Conservation (phyloP, 1,140 invertebrate species). For the Heliconius hewitsoni region DNA sequence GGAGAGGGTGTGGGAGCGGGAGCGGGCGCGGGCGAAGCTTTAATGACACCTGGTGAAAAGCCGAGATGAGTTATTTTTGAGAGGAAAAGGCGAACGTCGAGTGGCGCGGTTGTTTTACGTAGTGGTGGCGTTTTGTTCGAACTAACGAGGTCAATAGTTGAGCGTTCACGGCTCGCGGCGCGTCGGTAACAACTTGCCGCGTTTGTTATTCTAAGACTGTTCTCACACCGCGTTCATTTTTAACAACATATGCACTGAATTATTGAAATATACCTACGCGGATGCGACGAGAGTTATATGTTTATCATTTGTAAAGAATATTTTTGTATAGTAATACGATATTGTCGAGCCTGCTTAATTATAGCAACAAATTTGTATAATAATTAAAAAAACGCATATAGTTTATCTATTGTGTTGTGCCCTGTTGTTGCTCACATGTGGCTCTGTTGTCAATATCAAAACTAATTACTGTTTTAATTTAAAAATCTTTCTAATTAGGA, state of each 20-base stretch:
- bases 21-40: slow-evolving; percentile 46
- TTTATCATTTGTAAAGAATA: slow-evolving; percentile 10
- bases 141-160: slow-evolving; percentile 80
- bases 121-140: slow-evolving; percentile 68
- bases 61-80: slow-evolving; percentile 80
- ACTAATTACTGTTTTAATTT: slow-evolving; percentile 12
- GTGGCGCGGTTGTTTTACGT: slow-evolving; percentile 77
- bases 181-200: slow-evolving; percentile 63
- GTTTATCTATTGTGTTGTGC: not conserved
- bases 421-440: not conserved
- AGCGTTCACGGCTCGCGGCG: slow-evolving; percentile 59
- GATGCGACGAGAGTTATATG: not conserved
- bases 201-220: slow-evolving; percentile 54
- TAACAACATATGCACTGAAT: slow-evolving; percentile 23
- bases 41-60: slow-evolving; percentile 80
- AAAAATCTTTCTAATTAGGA: slow-evolving; percentile 11
- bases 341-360: slow-evolving; percentile 9
- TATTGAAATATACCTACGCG: slow-evolving; percentile 21
- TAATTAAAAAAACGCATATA: slow-evolving; percentile 2
- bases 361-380: slow-evolving; percentile 6
- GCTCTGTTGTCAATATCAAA: slow-evolving; percentile 10
- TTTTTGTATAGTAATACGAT: slow-evolving; percentile 1
- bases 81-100: slow-evolving; percentile 78
- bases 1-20: slow-evolving; percentile 35
- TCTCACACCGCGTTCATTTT: slow-evolving; percentile 31